Percentiles rank a stretch among this genome's conserved stretches.
Evolutionary conservation across 2,888 invertebrate species (phyloP).

Genomic region (Cryptocephalus primarius): DNA sequence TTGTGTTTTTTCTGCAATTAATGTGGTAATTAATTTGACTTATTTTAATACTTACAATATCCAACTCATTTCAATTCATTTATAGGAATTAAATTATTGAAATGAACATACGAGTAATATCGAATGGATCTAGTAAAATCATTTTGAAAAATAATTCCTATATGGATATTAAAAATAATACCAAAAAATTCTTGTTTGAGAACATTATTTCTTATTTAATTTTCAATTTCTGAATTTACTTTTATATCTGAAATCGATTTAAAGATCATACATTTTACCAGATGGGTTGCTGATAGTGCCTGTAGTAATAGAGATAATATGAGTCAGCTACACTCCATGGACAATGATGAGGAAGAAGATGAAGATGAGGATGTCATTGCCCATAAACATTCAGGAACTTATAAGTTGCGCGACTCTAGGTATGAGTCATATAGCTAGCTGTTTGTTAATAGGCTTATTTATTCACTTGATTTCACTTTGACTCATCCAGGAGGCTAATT

Average conservation of each 20-base stretch:
- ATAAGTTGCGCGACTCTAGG: conserved; percentile 67
- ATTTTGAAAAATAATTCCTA: too few species aligned
- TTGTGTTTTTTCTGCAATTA: too few species aligned
- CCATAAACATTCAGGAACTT: conserved; percentile 44
- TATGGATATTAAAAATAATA: too few species aligned
- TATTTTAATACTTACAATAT: too few species aligned
- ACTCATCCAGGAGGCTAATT: background rate
- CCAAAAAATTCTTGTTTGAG: too few species aligned
- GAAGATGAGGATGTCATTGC: conserved; percentile 43
- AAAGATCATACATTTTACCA: conserved; percentile 13
- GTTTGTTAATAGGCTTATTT: background rate
- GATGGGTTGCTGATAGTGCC: conserved; percentile 36
- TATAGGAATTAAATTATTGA: too few species aligned
- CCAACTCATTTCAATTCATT: too few species aligned
- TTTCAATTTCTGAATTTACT: too few species aligned
- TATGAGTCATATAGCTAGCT: conserved; percentile 24
- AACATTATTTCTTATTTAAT: too few species aligned
- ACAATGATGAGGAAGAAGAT: conserved; percentile 29
- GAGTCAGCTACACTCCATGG: conserved; percentile 38
- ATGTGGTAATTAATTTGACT: too few species aligned
- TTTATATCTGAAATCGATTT: background rate
- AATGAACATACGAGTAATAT: too few species aligned
- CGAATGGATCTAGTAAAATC: too few species aligned
- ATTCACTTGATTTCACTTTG: conserved; percentile 2
- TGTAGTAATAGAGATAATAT: conserved; percentile 31